A percentile compares a stretch with the other conserved stretches of the same genome.
These are phyloP conservation scores for Apotomis capreana DNA, from an alignment of 2,888 invertebrate genomes.

Conservation along the genomic window DNA sequence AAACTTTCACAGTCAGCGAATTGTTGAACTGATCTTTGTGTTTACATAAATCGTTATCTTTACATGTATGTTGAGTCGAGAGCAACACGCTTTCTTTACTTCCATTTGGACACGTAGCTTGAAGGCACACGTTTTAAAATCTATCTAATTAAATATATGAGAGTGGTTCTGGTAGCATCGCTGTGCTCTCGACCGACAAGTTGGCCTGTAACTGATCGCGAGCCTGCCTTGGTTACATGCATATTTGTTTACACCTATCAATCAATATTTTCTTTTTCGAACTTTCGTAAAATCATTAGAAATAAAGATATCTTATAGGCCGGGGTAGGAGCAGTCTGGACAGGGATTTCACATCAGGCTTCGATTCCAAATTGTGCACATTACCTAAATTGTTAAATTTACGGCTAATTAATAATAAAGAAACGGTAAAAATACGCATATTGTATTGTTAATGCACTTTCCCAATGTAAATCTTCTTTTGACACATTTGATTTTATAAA, in stretches of 20 bases:
- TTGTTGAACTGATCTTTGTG: conserved; percentile 48
- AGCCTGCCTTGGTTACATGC: conserved; percentile 78
- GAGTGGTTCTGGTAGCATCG: conserved; percentile 51
- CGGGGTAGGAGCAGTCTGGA: conserved; percentile 71
- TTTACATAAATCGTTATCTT: conserved; percentile 47
- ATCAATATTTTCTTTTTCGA: conserved; percentile 61
- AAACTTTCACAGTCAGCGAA: conserved; percentile 58
- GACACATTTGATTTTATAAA: conserved; percentile 35
- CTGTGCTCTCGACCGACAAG: conserved; percentile 66
- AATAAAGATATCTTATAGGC: conserved; percentile 65
- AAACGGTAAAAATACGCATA: conserved; percentile 8
- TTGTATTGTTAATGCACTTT: conserved; percentile 20
- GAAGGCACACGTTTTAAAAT: conserved; percentile 64
- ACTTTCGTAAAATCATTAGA: conserved; percentile 71
- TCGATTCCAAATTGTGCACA: conserved; percentile 45
- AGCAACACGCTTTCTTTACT: conserved; percentile 59
- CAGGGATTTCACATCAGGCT: conserved; percentile 69
- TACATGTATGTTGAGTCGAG: conserved; percentile 58
- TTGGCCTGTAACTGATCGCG: conserved; percentile 77
- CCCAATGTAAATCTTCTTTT: conserved; percentile 12
- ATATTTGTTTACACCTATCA: conserved; percentile 72
- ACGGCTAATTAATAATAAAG: background rate
- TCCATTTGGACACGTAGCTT: conserved; percentile 69
- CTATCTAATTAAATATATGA: conserved; percentile 43
- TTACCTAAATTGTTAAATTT: background rate